Evolutionary conservation across 2,888 invertebrate species (phyloP).

Genomic region (Theodoxus fluviatilis): DNA sequence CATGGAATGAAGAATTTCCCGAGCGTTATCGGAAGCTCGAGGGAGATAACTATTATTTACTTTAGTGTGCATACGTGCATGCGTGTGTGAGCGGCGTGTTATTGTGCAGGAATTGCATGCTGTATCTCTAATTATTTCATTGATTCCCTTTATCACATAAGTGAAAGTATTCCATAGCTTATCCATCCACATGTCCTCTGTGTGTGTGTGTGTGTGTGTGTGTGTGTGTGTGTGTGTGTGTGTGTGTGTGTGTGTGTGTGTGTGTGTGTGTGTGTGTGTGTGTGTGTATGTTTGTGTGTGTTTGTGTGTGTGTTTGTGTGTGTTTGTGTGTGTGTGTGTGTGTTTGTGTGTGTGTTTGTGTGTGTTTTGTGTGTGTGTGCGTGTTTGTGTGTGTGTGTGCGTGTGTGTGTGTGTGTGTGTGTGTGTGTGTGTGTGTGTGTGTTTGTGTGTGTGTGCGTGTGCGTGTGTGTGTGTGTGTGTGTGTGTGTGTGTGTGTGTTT

Average conservation of each 20-base stretch:
- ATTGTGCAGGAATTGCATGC: no score
- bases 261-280: background rate
- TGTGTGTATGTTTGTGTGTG: background rate
- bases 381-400: no score
- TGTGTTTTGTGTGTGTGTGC: no score
- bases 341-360: constrained; percentile 2
- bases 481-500: background rate
- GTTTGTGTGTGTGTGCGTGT: background rate
- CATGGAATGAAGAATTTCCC: no score
- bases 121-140: background rate
- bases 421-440: constrained; percentile 3
- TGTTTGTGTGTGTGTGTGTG: background rate
- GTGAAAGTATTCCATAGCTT: background rate
- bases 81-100: no score
- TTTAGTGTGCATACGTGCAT: no score
- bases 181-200: background rate
- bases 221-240: background rate
- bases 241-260: background rate
- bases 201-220: constrained; percentile 11
- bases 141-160: background rate
- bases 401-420: constrained; percentile 8
- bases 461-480: background rate
- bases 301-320: background rate
- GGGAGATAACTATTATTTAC: no score
- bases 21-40: no score